phyloP scores from a whole-genome alignment of 2,113 vertebrate species.

The Crotalus tigris region DNA sequence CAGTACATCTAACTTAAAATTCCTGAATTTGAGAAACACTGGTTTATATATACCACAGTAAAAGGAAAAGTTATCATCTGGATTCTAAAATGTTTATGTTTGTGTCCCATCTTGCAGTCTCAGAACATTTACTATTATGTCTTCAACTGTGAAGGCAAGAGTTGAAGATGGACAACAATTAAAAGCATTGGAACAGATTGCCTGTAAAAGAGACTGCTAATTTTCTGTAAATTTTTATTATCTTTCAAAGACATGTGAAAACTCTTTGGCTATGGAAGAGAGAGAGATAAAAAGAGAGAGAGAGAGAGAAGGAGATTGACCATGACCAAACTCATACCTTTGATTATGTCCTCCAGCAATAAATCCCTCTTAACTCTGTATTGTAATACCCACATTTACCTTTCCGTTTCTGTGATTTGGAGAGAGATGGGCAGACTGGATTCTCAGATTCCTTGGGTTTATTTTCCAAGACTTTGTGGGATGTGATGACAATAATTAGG shows the following conservation, averaged over 20 bases:
- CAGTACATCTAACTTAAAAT: background rate
- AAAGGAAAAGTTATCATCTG: background rate
- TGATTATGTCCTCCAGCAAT: background rate
- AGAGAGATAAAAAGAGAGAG: background rate
- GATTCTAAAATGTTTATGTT: background rate
- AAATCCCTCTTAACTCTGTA: background rate
- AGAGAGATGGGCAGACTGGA: constrained; percentile 48
- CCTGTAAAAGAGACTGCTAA: background rate
- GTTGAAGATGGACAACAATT: background rate
- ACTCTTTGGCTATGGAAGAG: background rate
- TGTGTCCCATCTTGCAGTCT: background rate
- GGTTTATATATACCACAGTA: background rate
- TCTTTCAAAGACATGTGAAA: background rate
- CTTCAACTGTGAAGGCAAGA: background rate
- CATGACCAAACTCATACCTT: background rate
- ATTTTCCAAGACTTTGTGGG: constrained; percentile 43
- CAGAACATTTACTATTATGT: background rate
- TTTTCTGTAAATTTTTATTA: background rate
- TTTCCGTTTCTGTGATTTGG: constrained; percentile 57
- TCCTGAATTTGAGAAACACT: background rate
- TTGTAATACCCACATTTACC: constrained; percentile 34
- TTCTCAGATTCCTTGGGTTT: constrained; percentile 49
- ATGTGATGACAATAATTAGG: background rate
- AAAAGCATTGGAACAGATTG: background rate
- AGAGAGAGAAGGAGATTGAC: background rate